Base-by-base conservation (phyloP, 2,113 vertebrate species). In the Cephalopterus ornatus region DNA sequence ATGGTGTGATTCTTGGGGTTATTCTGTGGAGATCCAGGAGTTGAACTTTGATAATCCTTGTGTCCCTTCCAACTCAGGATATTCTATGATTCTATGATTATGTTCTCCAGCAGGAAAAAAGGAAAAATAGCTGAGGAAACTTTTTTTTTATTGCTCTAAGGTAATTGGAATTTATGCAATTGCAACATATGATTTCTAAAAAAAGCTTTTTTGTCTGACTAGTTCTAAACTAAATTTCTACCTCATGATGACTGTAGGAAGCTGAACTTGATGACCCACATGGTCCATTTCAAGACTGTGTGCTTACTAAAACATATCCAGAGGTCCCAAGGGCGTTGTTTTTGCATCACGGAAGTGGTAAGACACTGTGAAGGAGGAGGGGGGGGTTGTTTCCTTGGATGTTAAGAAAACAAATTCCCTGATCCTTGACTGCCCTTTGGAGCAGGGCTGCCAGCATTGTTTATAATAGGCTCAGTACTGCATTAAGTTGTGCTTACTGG, bases 401-500 rank as follows among this genome's bases (percentile, higher is more conserved):
- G 21, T 35, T 86, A 76, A 86, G 55, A 72, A 93, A 95, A 96
- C 78, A 76, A 8, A 23, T 78, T 90, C 61, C 68, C 33, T 81
- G 95, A 93, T 93, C 82, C 85, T 52, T 86, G 85, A 77, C 75
- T 89, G 72, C 79, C 72, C 90, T 94, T 95, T 67, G 47, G 49
- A 88, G 37, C 30, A 92, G 21, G 35, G 50, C 42, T 92, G 67
- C 72, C 71, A 55, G 39, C 39, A 67, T 22, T 47, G 53, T 72
- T 95, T 79, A 50, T 91, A 94, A 96, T 63, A 92, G 85, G 79
- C 88, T 96, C 88, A 90, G 72, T 56, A 84, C 39, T 72, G 92
- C 61, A 88, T 90, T 88, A 88, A 74, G 76, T 86, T 93, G 52
- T 75, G 56, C 75, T 93, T 92, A 93, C 0, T 72, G 52, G 33